Percentiles rank a stretch among this genome's conserved stretches.
phyloP scores from a whole-genome alignment of 2,797 vertebrate species.

The Coccyzus lansbergi region DNA sequence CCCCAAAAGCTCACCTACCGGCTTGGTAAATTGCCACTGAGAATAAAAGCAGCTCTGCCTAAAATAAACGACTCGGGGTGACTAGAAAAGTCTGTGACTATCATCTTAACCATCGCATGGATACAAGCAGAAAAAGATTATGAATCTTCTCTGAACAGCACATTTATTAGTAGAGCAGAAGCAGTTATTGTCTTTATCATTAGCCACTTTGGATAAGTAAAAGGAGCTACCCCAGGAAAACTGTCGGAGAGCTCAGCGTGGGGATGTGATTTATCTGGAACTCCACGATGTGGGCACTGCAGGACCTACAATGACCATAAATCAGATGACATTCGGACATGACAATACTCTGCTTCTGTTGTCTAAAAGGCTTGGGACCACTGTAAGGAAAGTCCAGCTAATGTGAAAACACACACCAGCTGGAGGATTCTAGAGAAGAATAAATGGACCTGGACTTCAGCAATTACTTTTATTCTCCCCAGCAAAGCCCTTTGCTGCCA shows the following conservation, averaged over 20 bases:
- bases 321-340: not conserved
- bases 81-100: not conserved
- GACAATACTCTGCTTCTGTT: not conserved
- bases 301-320: not conserved
- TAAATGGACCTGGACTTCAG: not conserved
- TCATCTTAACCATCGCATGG: not conserved
- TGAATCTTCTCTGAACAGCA: not conserved
- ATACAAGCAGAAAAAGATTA: too few relatives aligned
- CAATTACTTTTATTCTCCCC: not conserved
- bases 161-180: not conserved
- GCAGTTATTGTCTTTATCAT: not conserved
- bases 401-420: not conserved
- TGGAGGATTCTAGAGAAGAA: not conserved
- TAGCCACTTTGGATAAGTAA: not conserved
- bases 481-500: not conserved
- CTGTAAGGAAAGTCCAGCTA: not conserved
- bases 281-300: not conserved
- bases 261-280: not conserved
- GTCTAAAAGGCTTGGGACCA: not conserved
- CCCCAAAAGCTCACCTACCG: not conserved
- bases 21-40: not conserved
- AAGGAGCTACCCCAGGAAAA: not conserved
- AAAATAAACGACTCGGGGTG: fast-evolving
- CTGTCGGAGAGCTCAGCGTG: fast-evolving
- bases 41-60: not conserved